Evolutionary conservation across 2,888 invertebrate genomes (phyloP), one percentile per base, ranked within the genome.

Genomic region (Acronicta aceris): DNA sequence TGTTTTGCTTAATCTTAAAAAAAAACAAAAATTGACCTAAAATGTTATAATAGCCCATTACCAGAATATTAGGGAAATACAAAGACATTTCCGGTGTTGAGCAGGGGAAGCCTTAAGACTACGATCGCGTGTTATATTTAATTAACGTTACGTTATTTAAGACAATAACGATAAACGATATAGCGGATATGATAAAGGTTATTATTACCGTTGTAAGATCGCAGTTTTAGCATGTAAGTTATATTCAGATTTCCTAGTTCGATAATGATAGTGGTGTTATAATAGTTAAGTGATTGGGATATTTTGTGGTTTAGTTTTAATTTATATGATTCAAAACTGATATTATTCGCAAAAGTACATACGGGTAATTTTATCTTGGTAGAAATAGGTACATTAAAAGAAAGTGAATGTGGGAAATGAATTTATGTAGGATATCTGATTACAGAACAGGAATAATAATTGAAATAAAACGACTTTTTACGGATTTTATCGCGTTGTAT

Each of bases 71-170:
- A 36, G 21, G 21, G 17, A 15, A 33, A 54, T 27, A 17, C 5
- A 16, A 21, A 61, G 45, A 65, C 27, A 57, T 61, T 72, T 66
- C 74, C 57, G 42, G 40, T 21, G 56, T 36, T n/a, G n/a, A 62
- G 17, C 36, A 56, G 60, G 55, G 53, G 55, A 65, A 40, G 25
- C 42, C 8, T 45, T 68, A 69, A 68, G 51, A 65, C 49, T 43
- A 15, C 41, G 36, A 52, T 74, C 54, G 67, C 63, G 59, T 70
- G 65, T 45, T 48, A 46, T 51, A 68, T 64, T 74, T 60, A 68
- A 76, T 71, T 64, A 76, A 58, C 60, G 59, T 47, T 30, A 65
- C 63, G 65, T 74, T 71, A 62, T 74, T 68, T 66, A 68, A 74
- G 61, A 71, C 58, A 64, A 59, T 55, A 47, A 61, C 45, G 41